A percentile compares a stretch with the other conserved stretches of the same genome.
Conservation (phyloP, 2,113 vertebrate genomes). For the Notechis scutatus region DNA sequence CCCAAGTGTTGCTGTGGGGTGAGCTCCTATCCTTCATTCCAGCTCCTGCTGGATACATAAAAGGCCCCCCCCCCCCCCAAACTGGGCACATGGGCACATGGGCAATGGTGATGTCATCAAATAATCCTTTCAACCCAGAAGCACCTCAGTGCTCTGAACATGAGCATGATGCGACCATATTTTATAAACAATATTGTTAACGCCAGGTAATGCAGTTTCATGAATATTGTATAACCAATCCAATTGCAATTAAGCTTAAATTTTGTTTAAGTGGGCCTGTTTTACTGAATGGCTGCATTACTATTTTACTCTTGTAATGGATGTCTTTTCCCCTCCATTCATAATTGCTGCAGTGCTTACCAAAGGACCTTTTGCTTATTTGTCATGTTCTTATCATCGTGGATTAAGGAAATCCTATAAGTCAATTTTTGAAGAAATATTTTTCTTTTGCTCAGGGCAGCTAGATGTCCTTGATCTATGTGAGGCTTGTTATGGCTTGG, state of each 20-base stretch:
- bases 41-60: neutral
- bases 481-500: slow-evolving; percentile 4
- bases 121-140: neutral
- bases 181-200: neutral
- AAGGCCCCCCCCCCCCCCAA: neutral
- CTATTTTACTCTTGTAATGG: neutral
- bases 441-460: slow-evolving; percentile 1
- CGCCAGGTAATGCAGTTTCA: neutral
- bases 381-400: neutral
- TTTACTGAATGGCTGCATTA: neutral
- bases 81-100: neutral
- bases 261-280: neutral
- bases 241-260: neutral
- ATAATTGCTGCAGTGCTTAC: neutral
- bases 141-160: neutral
- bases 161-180: neutral
- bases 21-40: neutral
- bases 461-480: slow-evolving; percentile 7
- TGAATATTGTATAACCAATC: neutral
- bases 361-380: neutral
- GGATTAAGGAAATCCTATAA: slow-evolving; percentile 23
- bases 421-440: neutral
- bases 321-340: neutral
- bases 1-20: neutral
- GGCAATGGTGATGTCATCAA: neutral